phyloP scores from a whole-genome alignment of 2,113 vertebrate genomes.

The Himantopus leucocephalus region DNA sequence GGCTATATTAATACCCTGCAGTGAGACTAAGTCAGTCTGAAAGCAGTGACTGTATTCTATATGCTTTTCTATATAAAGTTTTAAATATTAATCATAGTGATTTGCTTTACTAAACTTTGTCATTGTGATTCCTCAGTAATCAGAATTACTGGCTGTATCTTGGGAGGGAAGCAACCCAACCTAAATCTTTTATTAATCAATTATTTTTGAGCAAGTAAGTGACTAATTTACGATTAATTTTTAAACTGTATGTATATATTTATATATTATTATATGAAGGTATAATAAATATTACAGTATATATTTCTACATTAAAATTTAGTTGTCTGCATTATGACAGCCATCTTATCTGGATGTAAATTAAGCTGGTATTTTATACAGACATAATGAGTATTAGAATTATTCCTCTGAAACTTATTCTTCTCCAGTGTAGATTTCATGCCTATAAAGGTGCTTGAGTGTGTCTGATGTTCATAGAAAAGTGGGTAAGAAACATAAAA shows the following conservation, averaged over 20 bases:
- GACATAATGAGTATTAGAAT: background rate
- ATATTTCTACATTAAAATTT: background rate
- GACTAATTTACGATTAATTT: background rate
- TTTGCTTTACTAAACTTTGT: background rate
- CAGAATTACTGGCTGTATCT: background rate
- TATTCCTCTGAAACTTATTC: background rate
- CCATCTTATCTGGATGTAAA: background rate
- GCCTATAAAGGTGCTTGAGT: background rate
- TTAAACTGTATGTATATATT: background rate
- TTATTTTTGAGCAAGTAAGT: background rate
- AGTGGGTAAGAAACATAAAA: background rate
- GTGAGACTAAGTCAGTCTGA: background rate
- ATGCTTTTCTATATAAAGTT: background rate
- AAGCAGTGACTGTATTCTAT: background rate
- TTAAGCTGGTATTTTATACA: background rate
- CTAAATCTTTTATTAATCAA: background rate
- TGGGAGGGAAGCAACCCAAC: background rate
- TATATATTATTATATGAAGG: background rate
- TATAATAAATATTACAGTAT: background rate
- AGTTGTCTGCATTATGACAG: background rate
- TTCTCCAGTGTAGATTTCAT: background rate
- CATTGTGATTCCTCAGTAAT: background rate
- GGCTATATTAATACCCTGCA: background rate
- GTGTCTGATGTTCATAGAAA: background rate
- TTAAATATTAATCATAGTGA: background rate